These are phyloP conservation scores for Tethya wilhelma DNA, from an alignment of 37 sponge, comb jelly and placozoan genomes.

Conservation along the genomic window DNA sequence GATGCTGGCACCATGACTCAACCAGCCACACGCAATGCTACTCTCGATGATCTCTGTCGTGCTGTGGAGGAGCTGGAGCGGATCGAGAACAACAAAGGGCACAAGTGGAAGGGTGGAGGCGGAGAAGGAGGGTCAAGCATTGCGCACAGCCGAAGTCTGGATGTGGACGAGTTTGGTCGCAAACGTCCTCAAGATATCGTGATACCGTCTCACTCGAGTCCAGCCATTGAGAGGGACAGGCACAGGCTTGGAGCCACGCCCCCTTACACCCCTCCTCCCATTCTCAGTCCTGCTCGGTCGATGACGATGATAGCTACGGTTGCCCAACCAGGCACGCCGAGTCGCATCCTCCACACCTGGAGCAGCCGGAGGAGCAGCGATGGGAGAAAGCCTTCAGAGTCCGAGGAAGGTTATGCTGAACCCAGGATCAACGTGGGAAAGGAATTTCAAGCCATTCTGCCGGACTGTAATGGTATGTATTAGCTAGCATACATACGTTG, in stretches of 20 bases:
- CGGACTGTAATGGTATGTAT: conserved; percentile 18
- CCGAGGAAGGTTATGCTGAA: conserved; percentile 36
- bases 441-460: conserved; percentile 81
- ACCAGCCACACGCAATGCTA: conserved; percentile 9
- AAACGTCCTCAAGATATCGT: conserved; percentile 52
- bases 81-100: conserved; percentile 20
- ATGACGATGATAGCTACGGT: conserved; percentile 39
- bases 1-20: conserved; percentile 32
- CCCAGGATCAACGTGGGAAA: conserved; percentile 82
- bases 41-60: conserved; percentile 70
- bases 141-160: background rate
- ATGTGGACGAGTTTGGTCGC: conserved; percentile 10
- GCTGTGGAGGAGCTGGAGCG: conserved; percentile 66
- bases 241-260: conserved; percentile 52
- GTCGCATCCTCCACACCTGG: conserved; percentile 47
- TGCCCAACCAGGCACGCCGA: conserved; percentile 32
- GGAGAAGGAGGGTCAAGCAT: background rate
- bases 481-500: background rate
- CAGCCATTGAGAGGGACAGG: conserved; percentile 39
- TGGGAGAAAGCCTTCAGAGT: conserved; percentile 22
- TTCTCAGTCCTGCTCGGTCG: conserved; percentile 70
- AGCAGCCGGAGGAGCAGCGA: conserved; percentile 49
- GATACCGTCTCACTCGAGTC: conserved; percentile 22
- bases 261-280: conserved; percentile 90
- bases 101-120: background rate